Conservation (phyloP, 1,140 invertebrate species). For the Zeugodacus cucurbitae region DNA sequence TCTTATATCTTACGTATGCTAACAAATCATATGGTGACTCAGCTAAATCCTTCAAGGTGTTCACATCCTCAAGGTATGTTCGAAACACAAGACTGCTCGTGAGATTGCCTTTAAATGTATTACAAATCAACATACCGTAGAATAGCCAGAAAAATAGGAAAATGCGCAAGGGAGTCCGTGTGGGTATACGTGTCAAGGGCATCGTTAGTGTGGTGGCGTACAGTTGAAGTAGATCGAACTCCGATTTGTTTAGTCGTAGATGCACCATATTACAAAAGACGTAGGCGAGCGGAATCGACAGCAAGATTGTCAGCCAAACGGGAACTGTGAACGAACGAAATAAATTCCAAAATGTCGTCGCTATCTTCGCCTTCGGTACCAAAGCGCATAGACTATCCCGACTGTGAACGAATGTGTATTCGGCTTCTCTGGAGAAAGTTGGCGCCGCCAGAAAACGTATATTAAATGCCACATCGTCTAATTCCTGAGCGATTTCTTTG, state of each 20-base stretch:
- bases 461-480: constrained; percentile 58
- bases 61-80: constrained; percentile 53
- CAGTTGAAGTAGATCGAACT: constrained; percentile 48
- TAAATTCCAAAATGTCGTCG: constrained; percentile 58
- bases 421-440: constrained; percentile 49
- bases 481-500: constrained; percentile 53
- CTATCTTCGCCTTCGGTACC: constrained; percentile 55
- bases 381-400: constrained; percentile 61
- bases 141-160: constrained; percentile 58
- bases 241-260: not conserved
- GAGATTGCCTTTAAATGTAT: constrained; percentile 56
- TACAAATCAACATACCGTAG: constrained; percentile 58
- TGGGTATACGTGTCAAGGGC: constrained; percentile 48
- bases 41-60: constrained; percentile 51
- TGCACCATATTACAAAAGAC: constrained; percentile 46
- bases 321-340: constrained; percentile 54
- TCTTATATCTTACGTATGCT: constrained; percentile 48
- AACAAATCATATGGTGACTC: constrained; percentile 50
- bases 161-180: constrained; percentile 46
- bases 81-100: constrained; percentile 61
- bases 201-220: constrained; percentile 51
- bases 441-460: constrained; percentile 53
- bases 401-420: constrained; percentile 54
- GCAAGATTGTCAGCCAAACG: constrained; percentile 52
- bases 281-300: constrained; percentile 49